Evolutionary conservation across 2,888 invertebrate genomes (phyloP).

Genomic region (Rambutsinella grinnellia): DNA sequence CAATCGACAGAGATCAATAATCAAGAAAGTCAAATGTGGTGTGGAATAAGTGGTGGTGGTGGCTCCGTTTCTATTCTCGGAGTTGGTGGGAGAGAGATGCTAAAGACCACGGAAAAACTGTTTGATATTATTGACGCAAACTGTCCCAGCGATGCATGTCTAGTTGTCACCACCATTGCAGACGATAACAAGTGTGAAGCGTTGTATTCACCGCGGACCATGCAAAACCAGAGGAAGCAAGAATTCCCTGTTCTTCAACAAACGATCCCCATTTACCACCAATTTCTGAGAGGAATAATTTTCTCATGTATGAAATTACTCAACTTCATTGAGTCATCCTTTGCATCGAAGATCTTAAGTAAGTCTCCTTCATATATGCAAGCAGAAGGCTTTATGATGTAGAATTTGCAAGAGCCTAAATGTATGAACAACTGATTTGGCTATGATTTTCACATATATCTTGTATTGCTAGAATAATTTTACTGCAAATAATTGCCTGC

Average conservation of each 20-base stretch:
- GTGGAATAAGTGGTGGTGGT: background rate
- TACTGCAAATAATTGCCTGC: too few relatives aligned
- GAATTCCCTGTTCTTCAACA: background rate
- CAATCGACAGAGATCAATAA: slow-evolving; percentile 12
- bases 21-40: slow-evolving; percentile 10
- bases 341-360: slow-evolving; percentile 32
- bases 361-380: slow-evolving; percentile 10
- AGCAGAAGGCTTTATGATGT: too few relatives aligned
- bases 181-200: background rate
- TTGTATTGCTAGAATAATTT: too few relatives aligned
- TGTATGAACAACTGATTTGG: too few relatives aligned
- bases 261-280: slow-evolving; percentile 18
- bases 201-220: background rate
- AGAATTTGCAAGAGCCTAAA: too few relatives aligned
- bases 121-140: slow-evolving; percentile 38
- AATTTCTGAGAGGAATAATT: slow-evolving; percentile 18
- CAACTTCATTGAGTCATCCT: slow-evolving; percentile 4
- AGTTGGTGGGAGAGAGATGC: slow-evolving; percentile 4
- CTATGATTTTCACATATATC: too few relatives aligned
- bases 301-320: slow-evolving; percentile 22
- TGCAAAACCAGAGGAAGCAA: background rate
- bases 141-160: slow-evolving; percentile 23
- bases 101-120: slow-evolving; percentile 24
- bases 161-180: slow-evolving; percentile 23
- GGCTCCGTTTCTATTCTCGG: background rate